phyloP scores from a whole-genome alignment of 1,140 invertebrate genomes.

The Eriocheir sinensis region DNA sequence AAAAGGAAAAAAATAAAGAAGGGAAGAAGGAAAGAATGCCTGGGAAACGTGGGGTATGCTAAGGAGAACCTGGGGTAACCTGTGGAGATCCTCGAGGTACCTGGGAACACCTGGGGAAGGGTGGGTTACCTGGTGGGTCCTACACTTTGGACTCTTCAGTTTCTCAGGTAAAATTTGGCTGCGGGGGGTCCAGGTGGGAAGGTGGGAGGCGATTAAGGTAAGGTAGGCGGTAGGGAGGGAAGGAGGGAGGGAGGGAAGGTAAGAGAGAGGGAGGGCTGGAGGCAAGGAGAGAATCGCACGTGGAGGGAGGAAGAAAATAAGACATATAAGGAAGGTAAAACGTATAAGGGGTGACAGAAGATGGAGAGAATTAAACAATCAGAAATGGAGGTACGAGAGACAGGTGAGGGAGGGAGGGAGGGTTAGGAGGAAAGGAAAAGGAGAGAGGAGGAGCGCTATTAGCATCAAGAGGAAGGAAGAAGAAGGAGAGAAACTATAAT shows the following conservation, averaged over 20 bases:
- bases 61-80: too few relatives aligned
- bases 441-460: not conserved
- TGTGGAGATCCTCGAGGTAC: too few relatives aligned
- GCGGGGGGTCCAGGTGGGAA: not conserved
- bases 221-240: not conserved
- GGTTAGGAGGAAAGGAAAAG: too few relatives aligned
- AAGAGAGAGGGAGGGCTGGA: not conserved
- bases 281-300: too few relatives aligned
- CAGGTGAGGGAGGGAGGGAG: not conserved
- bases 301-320: not conserved
- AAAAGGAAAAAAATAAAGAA: not conserved
- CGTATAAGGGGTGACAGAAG: not conserved
- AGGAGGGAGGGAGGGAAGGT: not conserved
- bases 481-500: not conserved
- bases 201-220: not conserved
- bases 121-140: not conserved
- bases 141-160: not conserved
- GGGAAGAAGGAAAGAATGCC: not conserved
- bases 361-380: not conserved
- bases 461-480: not conserved
- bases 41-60: not conserved
- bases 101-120: not conserved
- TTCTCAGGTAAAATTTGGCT: constrained; percentile 4
- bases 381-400: not conserved
- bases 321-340: constrained; percentile 1